These are phyloP conservation scores for Drosophila heteroneura DNA, from an alignment of 2,888 invertebrate genomes.

Conservation along the genomic window DNA sequence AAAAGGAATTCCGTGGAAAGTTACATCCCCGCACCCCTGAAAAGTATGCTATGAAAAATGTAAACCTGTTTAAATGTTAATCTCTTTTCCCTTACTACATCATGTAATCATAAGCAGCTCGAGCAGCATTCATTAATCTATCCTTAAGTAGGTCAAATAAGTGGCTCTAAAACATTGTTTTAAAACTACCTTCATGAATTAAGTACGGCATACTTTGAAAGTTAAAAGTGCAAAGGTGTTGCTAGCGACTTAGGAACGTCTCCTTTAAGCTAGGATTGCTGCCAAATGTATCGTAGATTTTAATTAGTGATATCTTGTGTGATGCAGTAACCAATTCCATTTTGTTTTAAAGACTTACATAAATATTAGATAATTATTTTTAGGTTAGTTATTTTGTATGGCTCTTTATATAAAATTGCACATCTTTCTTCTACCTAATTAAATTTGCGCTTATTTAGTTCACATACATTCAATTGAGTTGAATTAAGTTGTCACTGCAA, in stretches of 20 bases:
- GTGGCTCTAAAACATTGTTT: background rate
- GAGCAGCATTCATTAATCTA: background rate
- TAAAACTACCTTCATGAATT: background rate
- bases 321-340: too few species aligned
- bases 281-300: background rate
- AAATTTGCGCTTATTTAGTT: background rate
- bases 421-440: background rate
- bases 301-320: too few species aligned
- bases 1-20: conserved; percentile 11
- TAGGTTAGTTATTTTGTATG: background rate
- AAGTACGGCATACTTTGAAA: background rate
- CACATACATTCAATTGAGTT: conserved; percentile 1
- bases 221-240: background rate
- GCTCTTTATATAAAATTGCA: background rate
- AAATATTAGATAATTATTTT: background rate
- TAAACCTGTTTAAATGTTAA: background rate
- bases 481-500: background rate
- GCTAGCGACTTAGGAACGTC: background rate
- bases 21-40: background rate
- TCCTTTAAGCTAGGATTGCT: background rate
- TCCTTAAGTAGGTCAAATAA: background rate
- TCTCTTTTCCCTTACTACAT: background rate
- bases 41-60: conserved; percentile 27
- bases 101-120: background rate
- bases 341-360: too few species aligned